phyloP scores from a whole-genome alignment of 2,797 vertebrate species.

The Falco peregrinus region DNA sequence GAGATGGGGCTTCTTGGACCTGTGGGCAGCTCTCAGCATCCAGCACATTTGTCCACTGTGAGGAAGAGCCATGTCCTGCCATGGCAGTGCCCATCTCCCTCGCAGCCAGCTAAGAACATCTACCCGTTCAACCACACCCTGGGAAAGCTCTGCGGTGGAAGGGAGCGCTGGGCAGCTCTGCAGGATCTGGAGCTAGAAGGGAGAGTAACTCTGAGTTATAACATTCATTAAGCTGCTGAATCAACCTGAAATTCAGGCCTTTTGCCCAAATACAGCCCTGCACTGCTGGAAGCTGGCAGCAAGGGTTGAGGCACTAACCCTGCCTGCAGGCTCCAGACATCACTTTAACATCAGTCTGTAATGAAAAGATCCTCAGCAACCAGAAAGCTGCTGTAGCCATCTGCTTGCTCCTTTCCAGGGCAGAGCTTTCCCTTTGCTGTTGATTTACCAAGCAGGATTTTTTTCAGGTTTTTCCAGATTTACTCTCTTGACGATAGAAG shows the following conservation, averaged over 20 bases:
- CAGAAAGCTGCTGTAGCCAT: neutral
- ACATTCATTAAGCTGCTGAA: neutral
- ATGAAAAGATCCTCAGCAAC: neutral
- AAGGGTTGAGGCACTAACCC: neutral
- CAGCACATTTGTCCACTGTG: accelerated
- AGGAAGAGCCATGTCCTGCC: neutral
- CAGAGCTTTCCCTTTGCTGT: neutral
- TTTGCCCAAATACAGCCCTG: neutral
- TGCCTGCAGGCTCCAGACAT: neutral
- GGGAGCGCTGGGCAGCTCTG: neutral
- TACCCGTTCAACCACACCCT: neutral
- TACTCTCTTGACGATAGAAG: neutral
- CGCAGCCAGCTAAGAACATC: neutral
- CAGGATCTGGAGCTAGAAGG: neutral
- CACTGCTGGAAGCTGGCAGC: neutral
- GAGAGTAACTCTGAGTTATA: neutral
- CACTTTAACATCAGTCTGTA: neutral
- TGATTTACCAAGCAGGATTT: neutral
- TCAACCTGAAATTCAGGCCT: neutral
- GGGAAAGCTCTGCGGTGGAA: neutral
- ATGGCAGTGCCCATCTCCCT: accelerated
- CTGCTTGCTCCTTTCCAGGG: neutral
- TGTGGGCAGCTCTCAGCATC: neutral
- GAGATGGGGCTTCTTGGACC: neutral
- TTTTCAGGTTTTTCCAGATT: constrained; percentile 45